Base-by-base conservation (phyloP, 2,888 invertebrate genomes). In the Melieria picta region DNA sequence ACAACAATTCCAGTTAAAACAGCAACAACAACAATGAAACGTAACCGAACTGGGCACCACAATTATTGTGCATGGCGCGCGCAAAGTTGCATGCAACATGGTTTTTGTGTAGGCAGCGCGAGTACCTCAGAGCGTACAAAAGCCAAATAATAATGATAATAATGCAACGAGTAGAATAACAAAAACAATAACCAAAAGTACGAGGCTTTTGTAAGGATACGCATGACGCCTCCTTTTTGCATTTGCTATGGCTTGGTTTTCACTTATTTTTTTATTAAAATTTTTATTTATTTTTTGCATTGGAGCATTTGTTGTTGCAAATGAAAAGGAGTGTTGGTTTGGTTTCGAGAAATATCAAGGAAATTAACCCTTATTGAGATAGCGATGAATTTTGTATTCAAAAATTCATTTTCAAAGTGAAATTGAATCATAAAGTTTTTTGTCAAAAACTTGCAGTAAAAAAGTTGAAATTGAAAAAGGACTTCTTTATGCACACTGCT, bases 201-300 rank as follows among this genome's bases (percentile, higher is more conserved):
- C 10, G 47, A 16, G 60, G 55, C 16, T 13, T 47, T 70, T 52
- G 46, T 64, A 65, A 70, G 70, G 58, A 65, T 70, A 64, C 70
- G 70, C 65, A 58, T 60, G 60, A 65, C 52, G 65, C 60, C 70
- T 64, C 65, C 60, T 65, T 65, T 58, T 46, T 50, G 48, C 42
- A 47, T 46, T 45, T 30, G 30, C 30, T 30, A 3, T 30, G 30
- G 16, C 2, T 16, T 16, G 11, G 13, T 30, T 66, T 48, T 30
- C n/a, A 7, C 43, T 0, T 43, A 43, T 6, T 57, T 58, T 67
- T 57, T 3, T 13, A 13, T 13, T 10, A 30, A 57, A 1, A 57
- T 57, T 57, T 30, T 57, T 9, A 9, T 30, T 11, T n/a, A 4
- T 4, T 5, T 42, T 57, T 57, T 42, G 2, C 42, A 5, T 6